phyloP scores from a whole-genome alignment of 2,888 invertebrate genomes.

The Scrobipalpa atriplicella region DNA sequence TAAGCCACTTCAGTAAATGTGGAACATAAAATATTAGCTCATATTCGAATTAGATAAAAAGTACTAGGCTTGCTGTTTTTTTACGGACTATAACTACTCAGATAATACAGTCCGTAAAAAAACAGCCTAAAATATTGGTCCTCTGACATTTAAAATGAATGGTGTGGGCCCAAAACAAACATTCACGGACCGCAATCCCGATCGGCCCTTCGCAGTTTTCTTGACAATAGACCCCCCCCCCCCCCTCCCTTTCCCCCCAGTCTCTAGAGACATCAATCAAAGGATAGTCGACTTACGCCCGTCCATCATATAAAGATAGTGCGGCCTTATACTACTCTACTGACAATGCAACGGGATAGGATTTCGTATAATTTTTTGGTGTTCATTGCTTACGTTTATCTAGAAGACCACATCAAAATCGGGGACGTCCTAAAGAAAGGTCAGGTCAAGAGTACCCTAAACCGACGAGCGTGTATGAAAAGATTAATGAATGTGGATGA shows the following conservation, averaged over 20 bases:
- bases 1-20: too few relatives aligned
- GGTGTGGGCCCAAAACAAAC: neutral
- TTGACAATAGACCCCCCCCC: constrained; percentile 6
- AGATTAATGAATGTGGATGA: too few relatives aligned
- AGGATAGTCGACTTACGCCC: constrained; percentile 16
- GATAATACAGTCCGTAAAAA: neutral
- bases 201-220: constrained; percentile 13
- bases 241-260: neutral
- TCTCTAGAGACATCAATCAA: constrained; percentile 16
- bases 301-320: constrained; percentile 15
- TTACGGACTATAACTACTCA: too few relatives aligned
- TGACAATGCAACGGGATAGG: neutral
- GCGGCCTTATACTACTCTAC: neutral
- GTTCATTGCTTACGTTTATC: neutral
- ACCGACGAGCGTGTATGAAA: too few relatives aligned
- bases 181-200: neutral
- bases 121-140: neutral
- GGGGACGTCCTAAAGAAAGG: too few relatives aligned
- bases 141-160: constrained; percentile 16
- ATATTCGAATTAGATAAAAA: too few relatives aligned
- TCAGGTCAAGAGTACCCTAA: too few relatives aligned
- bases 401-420: too few relatives aligned
- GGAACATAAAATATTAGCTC: too few relatives aligned
- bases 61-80: too few relatives aligned
- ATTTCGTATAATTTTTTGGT: neutral